Conservation (phyloP, 2,113 vertebrate genomes). For the Azemiops feae region DNA sequence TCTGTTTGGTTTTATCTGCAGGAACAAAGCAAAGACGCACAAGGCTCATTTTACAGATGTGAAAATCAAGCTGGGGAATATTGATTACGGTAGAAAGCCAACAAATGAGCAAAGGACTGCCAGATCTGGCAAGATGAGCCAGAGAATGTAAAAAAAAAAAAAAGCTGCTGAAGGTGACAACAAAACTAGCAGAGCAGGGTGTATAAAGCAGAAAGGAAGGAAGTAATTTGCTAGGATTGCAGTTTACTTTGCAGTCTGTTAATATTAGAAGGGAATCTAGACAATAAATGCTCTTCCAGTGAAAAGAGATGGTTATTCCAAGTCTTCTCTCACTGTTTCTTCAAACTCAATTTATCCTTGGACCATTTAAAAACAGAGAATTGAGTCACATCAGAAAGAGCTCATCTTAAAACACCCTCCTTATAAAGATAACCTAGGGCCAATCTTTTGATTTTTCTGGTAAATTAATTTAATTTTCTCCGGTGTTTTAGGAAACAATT, state of each 20-base stretch:
- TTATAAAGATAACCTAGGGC: neutral
- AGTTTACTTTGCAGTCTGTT: neutral
- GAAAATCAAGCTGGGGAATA: neutral
- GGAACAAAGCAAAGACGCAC: neutral
- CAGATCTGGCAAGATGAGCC: neutral
- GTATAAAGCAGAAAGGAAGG: neutral
- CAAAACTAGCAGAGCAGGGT: neutral
- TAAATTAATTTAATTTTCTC: neutral
- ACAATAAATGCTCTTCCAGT: neutral
- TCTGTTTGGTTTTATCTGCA: neutral
- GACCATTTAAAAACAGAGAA: neutral
- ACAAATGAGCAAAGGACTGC: neutral
- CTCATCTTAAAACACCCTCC: neutral
- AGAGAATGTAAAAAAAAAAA: neutral
- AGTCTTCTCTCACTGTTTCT: neutral
- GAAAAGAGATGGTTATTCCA: neutral
- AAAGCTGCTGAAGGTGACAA: neutral
- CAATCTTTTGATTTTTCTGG: neutral
- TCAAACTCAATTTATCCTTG: neutral
- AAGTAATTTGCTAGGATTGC: neutral
- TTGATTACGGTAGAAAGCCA: neutral
- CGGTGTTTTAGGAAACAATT: neutral
- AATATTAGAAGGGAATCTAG: neutral
- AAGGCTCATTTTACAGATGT: neutral
- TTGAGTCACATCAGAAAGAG: neutral